A percentile compares a stretch with the other conserved stretches of the same genome.
Evolutionary conservation across 2,113 vertebrate genomes (phyloP).

Genomic region (Xenopus borealis): DNA sequence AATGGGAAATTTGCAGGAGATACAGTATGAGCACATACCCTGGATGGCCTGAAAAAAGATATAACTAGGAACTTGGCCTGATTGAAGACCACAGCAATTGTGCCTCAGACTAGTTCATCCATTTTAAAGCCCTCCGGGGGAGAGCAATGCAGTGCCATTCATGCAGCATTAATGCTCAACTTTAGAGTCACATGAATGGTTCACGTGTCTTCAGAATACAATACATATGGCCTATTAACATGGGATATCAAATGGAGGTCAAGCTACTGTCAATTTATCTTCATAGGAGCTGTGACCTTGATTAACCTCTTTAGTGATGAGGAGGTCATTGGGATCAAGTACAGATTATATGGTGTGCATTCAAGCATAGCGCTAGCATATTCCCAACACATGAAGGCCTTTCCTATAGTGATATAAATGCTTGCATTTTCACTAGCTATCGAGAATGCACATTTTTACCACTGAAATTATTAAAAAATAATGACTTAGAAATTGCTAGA

Average conservation of each 20-base stretch:
- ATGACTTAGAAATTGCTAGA: no score
- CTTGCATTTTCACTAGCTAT: no score
- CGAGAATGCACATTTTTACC: no score
- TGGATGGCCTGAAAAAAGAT: no score
- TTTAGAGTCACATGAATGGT: conserved; percentile 8
- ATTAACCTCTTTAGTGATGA: conserved; percentile 15
- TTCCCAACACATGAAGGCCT: not conserved
- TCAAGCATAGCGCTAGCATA: not conserved
- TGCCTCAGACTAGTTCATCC: not conserved
- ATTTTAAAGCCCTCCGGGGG: not conserved
- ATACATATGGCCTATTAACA: not conserved
- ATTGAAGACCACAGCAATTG: not conserved
- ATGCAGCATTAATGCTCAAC: not conserved
- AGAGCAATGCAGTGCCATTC: not conserved
- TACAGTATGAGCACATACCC: no score
- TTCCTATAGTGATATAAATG: no score
- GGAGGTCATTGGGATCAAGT: conserved; percentile 26
- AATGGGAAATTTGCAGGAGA: no score
- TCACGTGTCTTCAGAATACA: conserved; percentile 9
- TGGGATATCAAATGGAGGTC: conserved; percentile 13
- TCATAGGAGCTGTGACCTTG: conserved; percentile 10
- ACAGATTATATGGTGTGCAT: not conserved
- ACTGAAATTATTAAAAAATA: no score
- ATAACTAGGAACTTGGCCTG: conserved; percentile 8
- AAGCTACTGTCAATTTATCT: conserved; percentile 13